Evolutionary conservation across 2,797 vertebrate species (phyloP).

Genomic region (Cryptoblepharus egeriae): DNA sequence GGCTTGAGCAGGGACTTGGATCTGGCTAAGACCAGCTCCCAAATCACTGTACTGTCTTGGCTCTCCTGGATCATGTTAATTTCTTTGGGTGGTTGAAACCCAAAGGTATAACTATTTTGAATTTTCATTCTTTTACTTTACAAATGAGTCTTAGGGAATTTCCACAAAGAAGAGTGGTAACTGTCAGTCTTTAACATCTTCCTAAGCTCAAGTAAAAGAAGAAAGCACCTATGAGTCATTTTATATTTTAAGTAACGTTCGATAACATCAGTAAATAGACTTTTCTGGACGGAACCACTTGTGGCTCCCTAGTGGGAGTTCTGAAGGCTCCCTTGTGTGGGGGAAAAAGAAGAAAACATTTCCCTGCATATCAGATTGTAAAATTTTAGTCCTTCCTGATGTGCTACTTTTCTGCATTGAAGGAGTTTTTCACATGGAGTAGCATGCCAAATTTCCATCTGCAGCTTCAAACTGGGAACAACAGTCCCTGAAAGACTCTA

Average conservation of each 20-base stretch:
- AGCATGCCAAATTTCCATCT: background rate
- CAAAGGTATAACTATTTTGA: background rate
- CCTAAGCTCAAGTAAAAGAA: background rate
- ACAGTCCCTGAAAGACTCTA: background rate
- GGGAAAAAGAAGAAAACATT: background rate
- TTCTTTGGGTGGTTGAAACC: too few species aligned
- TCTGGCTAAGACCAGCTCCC: too few species aligned
- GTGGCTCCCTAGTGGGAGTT: background rate
- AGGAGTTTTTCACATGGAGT: background rate
- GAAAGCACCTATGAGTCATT: conserved; percentile 1
- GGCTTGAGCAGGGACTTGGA: too few species aligned
- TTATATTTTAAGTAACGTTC: background rate
- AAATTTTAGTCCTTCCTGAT: background rate
- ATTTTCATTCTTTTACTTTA: background rate
- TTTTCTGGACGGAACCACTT: background rate
- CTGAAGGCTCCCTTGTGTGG: background rate
- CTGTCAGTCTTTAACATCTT: background rate
- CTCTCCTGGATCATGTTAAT: background rate
- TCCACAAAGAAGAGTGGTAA: background rate
- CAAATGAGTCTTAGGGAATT: background rate
- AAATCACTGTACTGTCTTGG: too few species aligned
- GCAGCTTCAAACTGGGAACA: too few species aligned
- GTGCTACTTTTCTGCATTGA: background rate
- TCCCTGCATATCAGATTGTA: background rate
- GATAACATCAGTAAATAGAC: background rate